A percentile compares a stretch with the other conserved stretches of the same genome.
phyloP scores from a whole-genome alignment of 2,888 invertebrate species.

The Stratiomys singularior region DNA sequence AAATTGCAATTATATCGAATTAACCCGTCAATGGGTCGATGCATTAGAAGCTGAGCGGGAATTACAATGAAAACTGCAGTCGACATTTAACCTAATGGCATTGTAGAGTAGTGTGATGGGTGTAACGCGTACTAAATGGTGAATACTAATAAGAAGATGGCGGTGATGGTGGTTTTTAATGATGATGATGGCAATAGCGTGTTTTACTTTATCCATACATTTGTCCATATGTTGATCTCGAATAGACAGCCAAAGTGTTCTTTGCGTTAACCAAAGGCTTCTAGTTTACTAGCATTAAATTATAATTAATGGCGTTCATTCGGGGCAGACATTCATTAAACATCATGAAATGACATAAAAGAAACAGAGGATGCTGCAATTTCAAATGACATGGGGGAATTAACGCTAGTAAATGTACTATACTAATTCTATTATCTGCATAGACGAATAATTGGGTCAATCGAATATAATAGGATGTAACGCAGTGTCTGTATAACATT shows the following conservation, averaged over 20 bases:
- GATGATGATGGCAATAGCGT: background rate
- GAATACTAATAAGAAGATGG: background rate
- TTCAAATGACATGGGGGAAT: conserved; percentile 29
- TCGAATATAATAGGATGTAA: conserved; percentile 14
- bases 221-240: background rate
- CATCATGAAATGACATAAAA: conserved; percentile 17
- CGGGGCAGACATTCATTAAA: conserved; percentile 36
- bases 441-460: conserved; percentile 36
- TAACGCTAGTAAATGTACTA: background rate
- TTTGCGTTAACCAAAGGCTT: conserved; percentile 20
- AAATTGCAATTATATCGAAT: conserved; percentile 42
- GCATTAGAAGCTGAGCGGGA: conserved; percentile 3
- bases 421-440: conserved; percentile 13
- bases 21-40: conserved; percentile 11
- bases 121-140: no score
- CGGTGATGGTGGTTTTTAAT: conserved; percentile 9
- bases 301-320: conserved; percentile 39
- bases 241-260: background rate
- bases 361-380: conserved; percentile 41
- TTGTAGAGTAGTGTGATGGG: background rate
- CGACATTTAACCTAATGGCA: background rate
- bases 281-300: conserved; percentile 40
- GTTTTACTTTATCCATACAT: background rate
- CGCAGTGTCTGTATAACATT: background rate
- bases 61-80: background rate